Evolutionary conservation across 2,797 vertebrate species (phyloP).

Genomic region (Scolopax bukidnonensis): DNA sequence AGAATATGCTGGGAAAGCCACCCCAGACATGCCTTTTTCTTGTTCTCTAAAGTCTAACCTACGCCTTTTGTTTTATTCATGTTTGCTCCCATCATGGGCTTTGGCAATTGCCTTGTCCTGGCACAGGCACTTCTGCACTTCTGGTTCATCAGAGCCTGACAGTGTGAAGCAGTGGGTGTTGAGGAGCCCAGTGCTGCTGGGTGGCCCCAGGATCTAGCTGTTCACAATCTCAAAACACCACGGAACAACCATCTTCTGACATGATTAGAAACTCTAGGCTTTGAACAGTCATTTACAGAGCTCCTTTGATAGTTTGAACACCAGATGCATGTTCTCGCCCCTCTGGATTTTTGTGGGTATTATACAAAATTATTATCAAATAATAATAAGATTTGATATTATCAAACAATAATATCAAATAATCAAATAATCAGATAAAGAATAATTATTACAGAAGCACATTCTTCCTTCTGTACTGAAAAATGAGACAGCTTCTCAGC

Average conservation of each 20-base stretch:
- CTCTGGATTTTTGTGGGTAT: neutral
- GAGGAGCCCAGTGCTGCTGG: neutral
- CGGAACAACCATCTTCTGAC: accelerated
- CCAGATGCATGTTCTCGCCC: neutral
- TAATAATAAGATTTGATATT: neutral
- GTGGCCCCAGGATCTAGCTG: neutral
- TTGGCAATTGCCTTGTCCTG: neutral
- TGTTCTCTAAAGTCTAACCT: neutral
- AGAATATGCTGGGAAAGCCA: neutral
- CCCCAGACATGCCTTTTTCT: neutral
- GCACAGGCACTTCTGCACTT: neutral
- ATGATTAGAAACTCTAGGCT: neutral
- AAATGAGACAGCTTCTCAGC: neutral
- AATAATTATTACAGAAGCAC: neutral
- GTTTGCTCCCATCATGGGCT: neutral
- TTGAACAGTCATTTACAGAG: neutral
- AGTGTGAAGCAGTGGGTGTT: neutral
- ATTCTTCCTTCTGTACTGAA: neutral
- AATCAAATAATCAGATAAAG: neutral
- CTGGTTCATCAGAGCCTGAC: neutral
- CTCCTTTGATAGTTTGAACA: constrained; percentile 31
- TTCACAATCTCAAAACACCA: neutral
- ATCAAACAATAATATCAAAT: neutral
- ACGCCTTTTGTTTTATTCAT: neutral
- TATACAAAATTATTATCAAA: neutral